Conservation (phyloP, 2,113 vertebrate species). For the Ramphastos sulfuratus region DNA sequence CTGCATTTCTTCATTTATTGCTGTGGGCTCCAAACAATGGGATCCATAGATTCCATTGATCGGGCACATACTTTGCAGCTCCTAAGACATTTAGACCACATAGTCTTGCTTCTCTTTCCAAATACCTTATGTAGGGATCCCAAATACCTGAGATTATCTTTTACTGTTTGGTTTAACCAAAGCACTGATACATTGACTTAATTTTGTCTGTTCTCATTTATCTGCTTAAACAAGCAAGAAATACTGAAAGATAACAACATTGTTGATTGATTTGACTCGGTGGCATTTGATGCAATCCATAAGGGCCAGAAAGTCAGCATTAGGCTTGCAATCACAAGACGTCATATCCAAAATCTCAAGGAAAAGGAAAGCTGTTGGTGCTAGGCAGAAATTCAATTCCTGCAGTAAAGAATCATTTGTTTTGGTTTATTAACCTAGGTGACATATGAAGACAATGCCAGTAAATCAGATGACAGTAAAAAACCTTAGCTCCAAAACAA, state of each 20-base stretch:
- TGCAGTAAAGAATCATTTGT: conserved; percentile 12
- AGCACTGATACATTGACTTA: background rate
- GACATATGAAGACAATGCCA: conserved; percentile 10
- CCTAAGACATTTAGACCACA: background rate
- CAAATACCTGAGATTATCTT: conserved; percentile 22
- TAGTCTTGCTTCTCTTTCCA: background rate
- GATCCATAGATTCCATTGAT: background rate
- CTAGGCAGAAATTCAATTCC: conserved; percentile 12
- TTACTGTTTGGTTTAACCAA: conserved; percentile 1
- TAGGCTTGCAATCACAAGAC: background rate
- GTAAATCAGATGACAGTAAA: conserved; percentile 7
- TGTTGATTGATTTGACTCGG: background rate
- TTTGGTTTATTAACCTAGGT: conserved; percentile 12
- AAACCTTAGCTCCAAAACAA: background rate
- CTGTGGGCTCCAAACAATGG: background rate
- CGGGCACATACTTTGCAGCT: background rate
- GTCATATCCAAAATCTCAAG: background rate
- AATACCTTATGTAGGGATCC: background rate
- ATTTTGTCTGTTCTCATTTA: conserved; percentile 6
- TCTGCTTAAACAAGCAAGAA: conserved; percentile 22
- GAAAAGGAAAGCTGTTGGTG: background rate
- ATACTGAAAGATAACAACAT: background rate
- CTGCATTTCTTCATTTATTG: background rate
- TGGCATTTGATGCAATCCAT: background rate
- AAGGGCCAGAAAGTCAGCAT: background rate